Percentiles rank a stretch among this genome's conserved stretches.
phyloP scores from a whole-genome alignment of 2,113 vertebrate species.

The Alethe diademata region DNA sequence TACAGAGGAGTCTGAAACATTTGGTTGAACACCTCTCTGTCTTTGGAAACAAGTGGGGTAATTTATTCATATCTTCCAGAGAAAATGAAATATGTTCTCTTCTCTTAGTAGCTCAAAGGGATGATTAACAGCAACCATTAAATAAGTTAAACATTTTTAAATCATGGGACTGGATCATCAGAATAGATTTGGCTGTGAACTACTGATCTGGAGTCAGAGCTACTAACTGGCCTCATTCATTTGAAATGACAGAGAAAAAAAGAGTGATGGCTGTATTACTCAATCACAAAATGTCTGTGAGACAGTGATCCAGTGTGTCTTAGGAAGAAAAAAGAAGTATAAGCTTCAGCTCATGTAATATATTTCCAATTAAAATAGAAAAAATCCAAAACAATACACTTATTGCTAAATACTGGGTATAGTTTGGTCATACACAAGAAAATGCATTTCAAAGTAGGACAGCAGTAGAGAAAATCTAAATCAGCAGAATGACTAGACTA shows the following conservation, averaged over 20 bases:
- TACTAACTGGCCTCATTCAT: slow-evolving; percentile 21
- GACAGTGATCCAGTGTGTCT: background rate
- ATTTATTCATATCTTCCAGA: background rate
- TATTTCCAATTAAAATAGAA: background rate
- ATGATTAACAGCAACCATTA: slow-evolving; percentile 45
- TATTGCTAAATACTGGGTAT: background rate
- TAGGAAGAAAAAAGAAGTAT: background rate
- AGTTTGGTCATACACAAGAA: background rate
- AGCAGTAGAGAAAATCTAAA: background rate
- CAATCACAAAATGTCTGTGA: background rate
- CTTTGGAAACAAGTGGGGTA: background rate
- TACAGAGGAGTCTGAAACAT: background rate
- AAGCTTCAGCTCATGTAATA: background rate
- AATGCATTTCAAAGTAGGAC: background rate
- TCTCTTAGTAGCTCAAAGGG: background rate
- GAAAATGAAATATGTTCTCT: slow-evolving; percentile 33
- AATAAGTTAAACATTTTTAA: slow-evolving; percentile 43
- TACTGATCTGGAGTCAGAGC: slow-evolving; percentile 1
- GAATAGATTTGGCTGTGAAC: background rate
- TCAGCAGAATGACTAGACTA: background rate
- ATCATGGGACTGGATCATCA: background rate
- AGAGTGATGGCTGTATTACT: background rate
- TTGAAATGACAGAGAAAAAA: background rate
- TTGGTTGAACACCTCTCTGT: background rate
- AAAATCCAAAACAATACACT: background rate